Percentiles rank a stretch among this genome's conserved stretches.
Conservation (phyloP, 2,113 vertebrate genomes). For the Bagarius yarrelli region DNA sequence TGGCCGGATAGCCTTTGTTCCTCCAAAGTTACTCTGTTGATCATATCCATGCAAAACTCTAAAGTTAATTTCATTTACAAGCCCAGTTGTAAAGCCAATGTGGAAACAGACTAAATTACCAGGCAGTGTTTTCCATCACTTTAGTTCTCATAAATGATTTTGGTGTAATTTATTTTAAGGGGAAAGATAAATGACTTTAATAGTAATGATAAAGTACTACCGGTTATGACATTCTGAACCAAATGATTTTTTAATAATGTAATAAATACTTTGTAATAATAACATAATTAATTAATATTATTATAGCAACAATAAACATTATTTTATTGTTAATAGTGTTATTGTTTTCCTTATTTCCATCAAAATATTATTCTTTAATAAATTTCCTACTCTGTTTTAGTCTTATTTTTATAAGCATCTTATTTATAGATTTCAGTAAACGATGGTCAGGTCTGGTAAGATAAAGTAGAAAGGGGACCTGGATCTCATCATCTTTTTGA, state of each 20-base stretch:
- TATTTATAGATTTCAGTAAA: not conserved
- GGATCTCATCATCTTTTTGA: conserved; percentile 6
- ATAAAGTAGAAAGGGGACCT: not conserved
- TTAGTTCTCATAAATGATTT: not conserved
- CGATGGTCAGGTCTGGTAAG: not conserved
- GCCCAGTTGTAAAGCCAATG: not conserved
- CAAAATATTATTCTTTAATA: no score
- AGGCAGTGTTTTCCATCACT: not conserved
- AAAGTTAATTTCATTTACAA: not conserved
- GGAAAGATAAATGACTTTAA: not conserved
- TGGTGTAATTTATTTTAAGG: not conserved
- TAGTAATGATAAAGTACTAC: no score
- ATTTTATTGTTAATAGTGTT: no score
- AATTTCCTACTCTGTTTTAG: no score
- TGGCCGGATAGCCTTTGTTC: conserved; percentile 45
- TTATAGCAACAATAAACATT: no score
- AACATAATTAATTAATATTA: no score
- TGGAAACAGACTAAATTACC: conserved; percentile 20
- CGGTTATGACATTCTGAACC: no score
- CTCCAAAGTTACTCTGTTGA: conserved; percentile 20
- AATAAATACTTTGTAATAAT: no score
- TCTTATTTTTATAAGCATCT: no score
- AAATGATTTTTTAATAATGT: no score
- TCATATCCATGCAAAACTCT: conserved; percentile 1
- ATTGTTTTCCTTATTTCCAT: no score